Base-by-base conservation (phyloP, 2,888 invertebrate genomes). In the Rhamphomyia laevipes region DNA sequence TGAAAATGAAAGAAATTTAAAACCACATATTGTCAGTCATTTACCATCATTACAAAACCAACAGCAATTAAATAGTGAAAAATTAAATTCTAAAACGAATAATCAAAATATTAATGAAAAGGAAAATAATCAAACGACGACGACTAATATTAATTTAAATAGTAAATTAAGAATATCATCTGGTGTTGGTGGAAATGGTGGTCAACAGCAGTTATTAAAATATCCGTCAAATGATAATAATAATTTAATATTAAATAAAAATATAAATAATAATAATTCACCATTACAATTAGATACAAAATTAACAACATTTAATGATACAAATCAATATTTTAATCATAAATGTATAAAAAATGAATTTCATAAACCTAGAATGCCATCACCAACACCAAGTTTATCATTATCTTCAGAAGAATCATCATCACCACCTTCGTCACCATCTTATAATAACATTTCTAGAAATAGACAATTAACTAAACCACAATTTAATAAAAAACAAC, bases 321-420 rank as follows among this genome's bases (percentile, higher is more conserved):
- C 3, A 12, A 12, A 12, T 21, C 3, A 13, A n/a, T 16, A 30
- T 33, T 9, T 5, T 35, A 35, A 35, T 35, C 7, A 31, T 41
- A 10, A 46, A 35, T 41, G 27, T 48, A 45, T 48, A 42, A 46
- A 37, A 33, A 35, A 35, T 35, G 13, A 13, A n/a, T 35, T 44
- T 40, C 40, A 48, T 16, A 53, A 55, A 43, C 57, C 61, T 23
- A 57, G 57, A 23, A 60, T 60, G 4, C 58, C 60, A 2, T 68
- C 69, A 51, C 67, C 69, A 23, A 61, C 62, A 2, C 67, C 68
- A 1, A 61, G 59, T 49, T 59, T 67, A 31, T 66, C 70, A 41
- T 59, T 67, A 23, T 59, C 68, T 15, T 68, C 68, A 1, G 65
- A 67, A 4, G 63, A 70, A 2, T 59, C 63, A 3, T 67, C 67